A percentile compares a stretch with the other conserved stretches of the same genome.
phyloP scores from a whole-genome alignment of 2,888 invertebrate genomes.

The Ophion obscuratus region DNA sequence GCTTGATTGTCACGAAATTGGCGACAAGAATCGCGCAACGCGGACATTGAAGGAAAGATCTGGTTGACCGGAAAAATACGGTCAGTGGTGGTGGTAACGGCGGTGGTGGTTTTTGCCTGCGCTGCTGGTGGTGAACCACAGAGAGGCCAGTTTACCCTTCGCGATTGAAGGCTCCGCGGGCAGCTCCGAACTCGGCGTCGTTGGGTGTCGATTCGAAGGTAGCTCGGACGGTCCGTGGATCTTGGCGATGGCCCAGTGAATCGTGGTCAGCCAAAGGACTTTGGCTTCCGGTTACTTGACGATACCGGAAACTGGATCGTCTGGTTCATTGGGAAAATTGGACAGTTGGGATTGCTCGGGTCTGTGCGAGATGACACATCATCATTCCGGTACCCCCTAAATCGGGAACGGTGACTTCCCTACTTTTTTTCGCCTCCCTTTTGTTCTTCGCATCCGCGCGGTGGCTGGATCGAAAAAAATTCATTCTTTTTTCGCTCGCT shows the following conservation, averaged over 20 bases:
- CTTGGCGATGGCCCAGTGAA: neutral
- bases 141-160: slow-evolving; percentile 75
- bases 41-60: slow-evolving; percentile 21
- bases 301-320: neutral
- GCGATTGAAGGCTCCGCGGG: slow-evolving; percentile 67
- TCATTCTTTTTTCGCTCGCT: slow-evolving; percentile 19
- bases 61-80: slow-evolving; percentile 26
- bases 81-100: slow-evolving; percentile 37
- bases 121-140: slow-evolving; percentile 56
- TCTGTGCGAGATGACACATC: neutral
- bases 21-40: slow-evolving; percentile 10
- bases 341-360: neutral
- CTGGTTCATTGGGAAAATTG: neutral
- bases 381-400: neutral
- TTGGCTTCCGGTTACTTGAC: neutral
- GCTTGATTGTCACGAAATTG: neutral
- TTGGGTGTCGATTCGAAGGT: neutral
- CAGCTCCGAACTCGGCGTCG: neutral
- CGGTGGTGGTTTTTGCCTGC: slow-evolving; percentile 41
- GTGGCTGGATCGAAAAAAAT: neutral
- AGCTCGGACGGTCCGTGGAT: neutral
- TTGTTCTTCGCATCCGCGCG: neutral
- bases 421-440: neutral
- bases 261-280: neutral
- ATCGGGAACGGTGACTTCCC: neutral